These are phyloP conservation scores for Mola mola DNA, from an alignment of 2,113 vertebrate species.

Conservation along the genomic window DNA sequence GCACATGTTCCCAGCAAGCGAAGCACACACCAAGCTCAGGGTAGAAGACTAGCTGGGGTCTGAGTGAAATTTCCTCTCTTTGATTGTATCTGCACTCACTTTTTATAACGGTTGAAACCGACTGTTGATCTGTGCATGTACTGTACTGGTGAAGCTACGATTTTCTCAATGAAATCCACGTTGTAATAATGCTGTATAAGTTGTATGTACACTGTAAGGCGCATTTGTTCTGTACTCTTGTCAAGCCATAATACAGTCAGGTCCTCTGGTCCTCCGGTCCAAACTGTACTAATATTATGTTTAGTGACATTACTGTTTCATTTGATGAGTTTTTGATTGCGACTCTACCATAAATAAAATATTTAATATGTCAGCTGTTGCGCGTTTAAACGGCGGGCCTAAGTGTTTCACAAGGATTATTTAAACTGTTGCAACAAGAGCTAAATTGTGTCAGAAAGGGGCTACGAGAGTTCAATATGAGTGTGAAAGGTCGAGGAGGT, in stretches of 20 bases:
- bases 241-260: background rate
- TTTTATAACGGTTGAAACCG: background rate
- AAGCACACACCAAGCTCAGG: conserved; percentile 3
- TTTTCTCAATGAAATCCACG: background rate
- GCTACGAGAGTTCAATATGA: no score
- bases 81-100: conserved; percentile 29
- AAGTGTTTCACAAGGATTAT: no score
- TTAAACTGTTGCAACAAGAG: no score
- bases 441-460: no score
- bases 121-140: conserved; percentile 3
- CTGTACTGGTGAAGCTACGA: conserved; percentile 18
- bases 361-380: no score
- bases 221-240: background rate
- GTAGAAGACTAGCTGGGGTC: background rate
- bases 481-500: background rate
- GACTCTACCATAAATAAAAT: no score
- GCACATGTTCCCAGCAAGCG: background rate
- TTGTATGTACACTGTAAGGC: conserved; percentile 11
- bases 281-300: no score
- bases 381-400: no score
- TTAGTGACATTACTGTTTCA: no score
- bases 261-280: no score
- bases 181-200: background rate
- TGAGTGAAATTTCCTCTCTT: background rate
- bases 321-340: no score